These are phyloP conservation scores for Sciaenops ocellatus DNA, from an alignment of 2,797 vertebrate genomes.

Conservation along the genomic window DNA sequence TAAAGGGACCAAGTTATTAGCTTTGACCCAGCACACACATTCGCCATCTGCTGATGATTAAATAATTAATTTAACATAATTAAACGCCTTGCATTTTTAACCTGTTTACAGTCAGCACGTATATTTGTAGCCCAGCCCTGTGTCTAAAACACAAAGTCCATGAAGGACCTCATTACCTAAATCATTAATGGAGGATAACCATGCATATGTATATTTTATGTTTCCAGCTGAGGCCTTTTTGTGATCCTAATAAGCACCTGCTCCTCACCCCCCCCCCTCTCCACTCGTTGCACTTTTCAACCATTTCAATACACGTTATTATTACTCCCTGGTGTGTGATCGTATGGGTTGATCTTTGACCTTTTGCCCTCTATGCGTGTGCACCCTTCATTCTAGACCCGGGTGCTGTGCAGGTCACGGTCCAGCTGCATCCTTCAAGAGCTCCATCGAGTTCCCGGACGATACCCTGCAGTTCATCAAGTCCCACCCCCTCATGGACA, in stretches of 20 bases:
- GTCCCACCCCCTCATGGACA: conserved; percentile 97
- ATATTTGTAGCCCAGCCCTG: conserved; percentile 55
- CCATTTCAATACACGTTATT: conserved; percentile 56
- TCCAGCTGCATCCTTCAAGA: conserved; percentile 92
- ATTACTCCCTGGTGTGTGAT: conserved; percentile 70
- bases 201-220: conserved; percentile 82
- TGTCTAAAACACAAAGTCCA: conserved; percentile 73
- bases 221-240: conserved; percentile 77
- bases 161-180: conserved; percentile 74
- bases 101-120: conserved; percentile 67
- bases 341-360: conserved; percentile 69
- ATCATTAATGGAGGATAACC: conserved; percentile 81
- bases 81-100: conserved; percentile 83
- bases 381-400: conserved; percentile 87
- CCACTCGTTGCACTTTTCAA: conserved; percentile 53
- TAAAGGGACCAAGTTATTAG: conserved; percentile 65
- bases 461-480: conserved; percentile 98
- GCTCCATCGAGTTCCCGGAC: conserved; percentile 97
- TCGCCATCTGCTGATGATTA: conserved; percentile 77
- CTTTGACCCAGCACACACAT: conserved; percentile 68
- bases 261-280: conserved; percentile 37
- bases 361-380: conserved; percentile 66
- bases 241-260: conserved; percentile 76
- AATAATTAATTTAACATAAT: conserved; percentile 85
- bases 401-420: conserved; percentile 96